A percentile compares a stretch with the other conserved stretches of the same genome.
phyloP scores from a whole-genome alignment of 2,113 vertebrate genomes.

The Romanogobio albipinnatus region DNA sequence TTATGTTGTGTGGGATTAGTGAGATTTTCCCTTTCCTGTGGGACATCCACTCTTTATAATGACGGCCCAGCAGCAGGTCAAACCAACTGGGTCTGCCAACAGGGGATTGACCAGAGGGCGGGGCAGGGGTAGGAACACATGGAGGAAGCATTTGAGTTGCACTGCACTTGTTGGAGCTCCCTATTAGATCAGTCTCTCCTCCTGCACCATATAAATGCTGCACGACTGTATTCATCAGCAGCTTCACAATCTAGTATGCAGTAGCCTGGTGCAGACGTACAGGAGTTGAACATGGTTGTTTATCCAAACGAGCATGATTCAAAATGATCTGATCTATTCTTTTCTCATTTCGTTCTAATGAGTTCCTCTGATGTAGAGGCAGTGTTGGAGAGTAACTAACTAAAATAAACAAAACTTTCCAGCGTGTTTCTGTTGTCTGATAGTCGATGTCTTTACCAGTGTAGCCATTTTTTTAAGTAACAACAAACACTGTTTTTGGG shows the following conservation, averaged over 20 bases:
- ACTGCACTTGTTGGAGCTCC: conserved; percentile 11
- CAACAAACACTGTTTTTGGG: too few relatives aligned
- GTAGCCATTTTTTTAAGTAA: too few relatives aligned
- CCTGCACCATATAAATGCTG: conserved; percentile 45
- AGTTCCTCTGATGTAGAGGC: neutral
- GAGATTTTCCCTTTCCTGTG: neutral
- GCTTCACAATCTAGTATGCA: conserved; percentile 14
- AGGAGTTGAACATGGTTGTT: neutral
- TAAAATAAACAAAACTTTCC: neutral
- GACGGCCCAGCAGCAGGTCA: conserved; percentile 49
- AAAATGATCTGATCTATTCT: neutral
- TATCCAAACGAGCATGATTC: neutral
- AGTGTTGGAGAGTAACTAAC: neutral
- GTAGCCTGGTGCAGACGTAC: conserved; percentile 9
- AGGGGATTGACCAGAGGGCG: conserved; percentile 11
- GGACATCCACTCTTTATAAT: conserved; percentile 52
- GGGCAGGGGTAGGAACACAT: conserved; percentile 5
- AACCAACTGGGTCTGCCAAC: conserved; percentile 28
- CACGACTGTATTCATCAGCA: conserved; percentile 40
- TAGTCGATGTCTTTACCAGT: too few relatives aligned
- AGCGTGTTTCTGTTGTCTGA: too few relatives aligned
- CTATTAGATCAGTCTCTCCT: conserved; percentile 13
- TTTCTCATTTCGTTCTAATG: neutral
- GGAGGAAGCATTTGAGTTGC: neutral
- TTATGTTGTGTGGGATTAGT: conserved; percentile 62